These are phyloP conservation scores for Callyntrura guangdongensis DNA, from an alignment of 2,888 invertebrate genomes.

Conservation along the genomic window DNA sequence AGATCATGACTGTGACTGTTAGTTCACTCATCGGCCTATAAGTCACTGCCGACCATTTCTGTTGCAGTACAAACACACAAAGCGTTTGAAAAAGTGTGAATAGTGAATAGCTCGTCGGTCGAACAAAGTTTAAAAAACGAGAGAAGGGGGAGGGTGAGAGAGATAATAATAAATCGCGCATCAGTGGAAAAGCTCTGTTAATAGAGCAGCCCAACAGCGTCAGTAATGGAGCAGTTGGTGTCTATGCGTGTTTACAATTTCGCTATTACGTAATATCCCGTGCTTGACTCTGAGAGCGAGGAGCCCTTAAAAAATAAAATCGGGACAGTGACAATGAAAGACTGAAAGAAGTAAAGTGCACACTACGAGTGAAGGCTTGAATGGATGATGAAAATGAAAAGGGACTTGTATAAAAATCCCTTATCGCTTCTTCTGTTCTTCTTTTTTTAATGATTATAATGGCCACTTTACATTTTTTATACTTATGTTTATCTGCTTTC, in stretches of 20 bases:
- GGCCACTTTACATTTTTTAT: constrained; percentile 25
- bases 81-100: constrained; percentile 24
- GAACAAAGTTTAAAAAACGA: constrained; percentile 18
- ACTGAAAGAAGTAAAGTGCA: too few relatives aligned
- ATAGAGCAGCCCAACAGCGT: constrained; percentile 23
- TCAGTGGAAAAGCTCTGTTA: constrained; percentile 34
- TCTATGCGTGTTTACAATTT: constrained; percentile 23
- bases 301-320: constrained; percentile 61
- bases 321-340: constrained; percentile 75
- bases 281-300: constrained; percentile 68
- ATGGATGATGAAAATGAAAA: constrained; percentile 33
- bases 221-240: too few relatives aligned
- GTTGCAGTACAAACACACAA: background rate
- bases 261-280: constrained; percentile 64
- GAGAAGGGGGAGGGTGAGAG: too few relatives aligned
- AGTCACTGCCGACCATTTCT: constrained; percentile 20
- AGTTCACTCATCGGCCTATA: constrained; percentile 1
- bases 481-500: constrained; percentile 4
- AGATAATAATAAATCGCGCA: constrained; percentile 40
- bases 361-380: constrained; percentile 32
- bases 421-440: constrained; percentile 33
- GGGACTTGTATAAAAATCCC: background rate
- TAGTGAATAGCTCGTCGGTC: background rate
- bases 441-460: background rate
- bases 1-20: constrained; percentile 17